Percentiles rank a stretch among this genome's conserved stretches.
Evolutionary conservation across 2,113 vertebrate genomes (phyloP).

Genomic region (Rhynchomys soricoides): DNA sequence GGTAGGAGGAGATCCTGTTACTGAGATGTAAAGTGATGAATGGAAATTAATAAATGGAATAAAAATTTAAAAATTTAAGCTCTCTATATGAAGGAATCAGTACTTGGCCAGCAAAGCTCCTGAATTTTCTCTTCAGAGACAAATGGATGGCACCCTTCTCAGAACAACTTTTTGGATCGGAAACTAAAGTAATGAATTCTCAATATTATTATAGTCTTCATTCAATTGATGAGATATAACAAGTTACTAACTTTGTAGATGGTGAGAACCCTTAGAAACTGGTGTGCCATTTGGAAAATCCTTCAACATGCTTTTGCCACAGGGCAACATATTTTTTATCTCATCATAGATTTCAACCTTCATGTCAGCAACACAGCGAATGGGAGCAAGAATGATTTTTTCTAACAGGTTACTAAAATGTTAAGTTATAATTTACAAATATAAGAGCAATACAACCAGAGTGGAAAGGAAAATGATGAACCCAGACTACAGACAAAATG

Average conservation of each 20-base stretch:
- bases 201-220: slow-evolving; percentile 32
- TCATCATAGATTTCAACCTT: neutral
- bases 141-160: neutral
- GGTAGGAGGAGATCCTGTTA: no score
- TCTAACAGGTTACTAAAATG: neutral
- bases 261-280: neutral
- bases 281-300: neutral
- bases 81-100: neutral
- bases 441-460: neutral
- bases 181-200: neutral
- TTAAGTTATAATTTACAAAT: neutral
- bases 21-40: no score
- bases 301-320: neutral
- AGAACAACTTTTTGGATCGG: neutral
- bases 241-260: neutral
- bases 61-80: neutral
- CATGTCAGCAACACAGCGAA: neutral
- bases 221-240: neutral
- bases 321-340: neutral
- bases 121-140: neutral
- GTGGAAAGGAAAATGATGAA: neutral
- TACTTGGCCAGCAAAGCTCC: neutral
- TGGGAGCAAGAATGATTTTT: neutral
- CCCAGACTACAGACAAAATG: neutral
- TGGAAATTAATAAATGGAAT: no score